phyloP scores from a whole-genome alignment of 2,797 vertebrate species.

The Melanotaenia parkinsoni region DNA sequence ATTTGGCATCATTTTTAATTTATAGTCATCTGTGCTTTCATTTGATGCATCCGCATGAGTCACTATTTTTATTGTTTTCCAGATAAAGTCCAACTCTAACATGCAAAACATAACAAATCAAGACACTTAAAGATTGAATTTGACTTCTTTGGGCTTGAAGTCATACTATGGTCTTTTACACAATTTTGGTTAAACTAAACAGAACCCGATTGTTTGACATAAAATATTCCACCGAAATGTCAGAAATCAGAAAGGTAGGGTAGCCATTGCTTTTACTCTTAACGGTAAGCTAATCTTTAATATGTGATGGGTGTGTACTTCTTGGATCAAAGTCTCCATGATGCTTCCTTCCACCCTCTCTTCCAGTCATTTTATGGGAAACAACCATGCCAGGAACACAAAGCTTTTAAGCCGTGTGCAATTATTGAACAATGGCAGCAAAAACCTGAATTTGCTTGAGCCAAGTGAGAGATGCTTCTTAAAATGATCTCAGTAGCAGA shows the following conservation, averaged over 20 bases:
- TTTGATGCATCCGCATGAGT: not conserved
- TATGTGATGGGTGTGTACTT: conserved; percentile 7
- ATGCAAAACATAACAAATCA: not conserved
- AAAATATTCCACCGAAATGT: not conserved
- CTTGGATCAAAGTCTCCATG: conserved; percentile 1
- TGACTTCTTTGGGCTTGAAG: not conserved
- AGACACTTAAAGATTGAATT: not conserved
- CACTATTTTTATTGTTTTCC: not conserved
- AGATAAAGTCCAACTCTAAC: not conserved
- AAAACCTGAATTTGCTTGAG: not conserved
- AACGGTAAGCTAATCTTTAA: conserved; percentile 1
- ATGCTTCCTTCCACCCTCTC: not conserved
- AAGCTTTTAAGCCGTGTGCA: not conserved
- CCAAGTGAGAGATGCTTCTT: not conserved
- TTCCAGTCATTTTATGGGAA: conserved; percentile 22
- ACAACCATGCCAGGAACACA: conserved; percentile 3
- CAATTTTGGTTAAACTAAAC: not conserved
- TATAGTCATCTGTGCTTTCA: not conserved
- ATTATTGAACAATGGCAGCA: not conserved
- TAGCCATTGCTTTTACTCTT: not conserved
- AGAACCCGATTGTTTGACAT: not conserved
- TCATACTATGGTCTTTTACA: not conserved
- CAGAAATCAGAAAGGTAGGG: not conserved
- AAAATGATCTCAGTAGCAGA: not conserved
- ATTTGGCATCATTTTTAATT: not conserved